These are phyloP conservation scores for Mystacides longicornis DNA, from an alignment of 2,888 invertebrate species.

Conservation along the genomic window DNA sequence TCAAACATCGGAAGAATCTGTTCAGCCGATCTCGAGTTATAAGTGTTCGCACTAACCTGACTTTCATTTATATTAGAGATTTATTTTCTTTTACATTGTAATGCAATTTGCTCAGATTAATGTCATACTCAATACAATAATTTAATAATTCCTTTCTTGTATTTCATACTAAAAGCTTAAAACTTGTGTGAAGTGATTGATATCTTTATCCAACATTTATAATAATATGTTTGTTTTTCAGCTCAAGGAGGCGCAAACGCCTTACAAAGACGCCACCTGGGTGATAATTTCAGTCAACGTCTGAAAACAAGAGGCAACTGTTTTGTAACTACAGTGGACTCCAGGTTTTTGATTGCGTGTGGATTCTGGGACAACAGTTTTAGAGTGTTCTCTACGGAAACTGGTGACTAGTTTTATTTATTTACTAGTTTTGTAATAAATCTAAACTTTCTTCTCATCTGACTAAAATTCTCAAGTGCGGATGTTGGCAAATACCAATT, in stretches of 20 bases:
- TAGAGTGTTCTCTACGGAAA: conserved; percentile 93
- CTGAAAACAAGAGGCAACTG: conserved; percentile 88
- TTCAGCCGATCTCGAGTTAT: too few relatives aligned
- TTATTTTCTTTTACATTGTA: too few relatives aligned
- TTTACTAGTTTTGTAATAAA: not conserved
- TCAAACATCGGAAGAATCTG: too few relatives aligned
- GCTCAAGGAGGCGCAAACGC: conserved; percentile 73
- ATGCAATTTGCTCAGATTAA: too few relatives aligned
- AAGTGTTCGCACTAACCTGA: too few relatives aligned
- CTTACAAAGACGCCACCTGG: conserved; percentile 78
- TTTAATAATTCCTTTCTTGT: too few relatives aligned
- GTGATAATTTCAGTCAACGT: conserved; percentile 97
- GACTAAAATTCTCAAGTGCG: not conserved
- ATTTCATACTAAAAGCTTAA: too few relatives aligned
- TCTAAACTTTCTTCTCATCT: not conserved
- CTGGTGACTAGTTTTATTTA: conserved; percentile 50
- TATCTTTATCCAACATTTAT: too few relatives aligned
- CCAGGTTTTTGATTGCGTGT: conserved; percentile 91
- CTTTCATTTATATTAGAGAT: too few relatives aligned
- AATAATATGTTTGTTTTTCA: too few relatives aligned
- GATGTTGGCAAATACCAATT: not conserved
- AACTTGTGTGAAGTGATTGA: too few relatives aligned
- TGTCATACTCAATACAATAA: too few relatives aligned
- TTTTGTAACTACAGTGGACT: conserved; percentile 97
- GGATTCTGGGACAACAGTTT: conserved; percentile 99